Base-by-base conservation (phyloP, 2,888 invertebrate genomes). In the Meteorus colon region DNA sequence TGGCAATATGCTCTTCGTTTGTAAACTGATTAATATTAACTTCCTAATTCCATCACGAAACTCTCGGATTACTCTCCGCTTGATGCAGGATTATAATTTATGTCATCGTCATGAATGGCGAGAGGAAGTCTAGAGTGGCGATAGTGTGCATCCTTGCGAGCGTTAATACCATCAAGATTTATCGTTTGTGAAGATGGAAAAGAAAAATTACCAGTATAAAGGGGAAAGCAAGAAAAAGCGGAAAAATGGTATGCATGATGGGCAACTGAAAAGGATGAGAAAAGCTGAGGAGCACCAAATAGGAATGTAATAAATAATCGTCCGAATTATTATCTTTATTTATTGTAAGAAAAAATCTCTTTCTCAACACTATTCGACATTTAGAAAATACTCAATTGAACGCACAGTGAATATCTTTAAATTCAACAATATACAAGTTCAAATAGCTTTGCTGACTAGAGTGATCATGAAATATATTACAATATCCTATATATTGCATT, bases 131-230 rank as follows among this genome's bases (percentile, higher is more conserved):
- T 62, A 2, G 31, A n/a, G 31, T 62, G 62, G 62, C 62, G 14
- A 8, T 14, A 31, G 55, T 24, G 0, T 55, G 55, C 55, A 55
- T 19, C 24, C 31, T 29, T 29, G 62, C 31, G 62, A 62, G 14
- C 62, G 31, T 29, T 62, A 41, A 65, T 65, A 65, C 24, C 41
- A 19, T 19, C 19, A 41, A 62, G 62, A 62, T 62, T 62, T 62
- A 37, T 65, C 65, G 37, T 41, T 37, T 37, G 12, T 65, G 19
- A 65, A 2, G 41, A n/a, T 24, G 55, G 10, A n/a, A 65, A 4
- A 41, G 19, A n/a, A 65, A 65, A 65, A 16, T 16, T 14, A 31
- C 24, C 24, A 27, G 16, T 16, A 24, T 5, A 19, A 19, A 41
- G 37, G 65, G 37, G 19, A n/a, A 16, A 37, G 65, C 19, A 41